Base-by-base conservation (phyloP, 2,888 invertebrate species). In the Dynastes hyllus region DNA sequence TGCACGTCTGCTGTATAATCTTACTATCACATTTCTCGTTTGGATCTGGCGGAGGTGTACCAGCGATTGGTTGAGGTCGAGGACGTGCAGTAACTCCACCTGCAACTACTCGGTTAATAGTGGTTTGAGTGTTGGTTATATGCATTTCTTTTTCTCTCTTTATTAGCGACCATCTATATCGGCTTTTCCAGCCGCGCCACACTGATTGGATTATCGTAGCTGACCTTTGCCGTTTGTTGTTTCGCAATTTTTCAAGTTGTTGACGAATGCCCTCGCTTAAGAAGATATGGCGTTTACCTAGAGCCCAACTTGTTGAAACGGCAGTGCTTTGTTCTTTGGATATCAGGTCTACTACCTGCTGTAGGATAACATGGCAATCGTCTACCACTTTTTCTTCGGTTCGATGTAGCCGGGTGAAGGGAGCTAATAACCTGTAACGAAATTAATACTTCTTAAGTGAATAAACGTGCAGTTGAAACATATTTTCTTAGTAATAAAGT, bases 231-330 rank as follows among this genome's bases (percentile, higher is more conserved):
- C 96, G 91, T 2, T 94, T 95, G 81, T 95, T 94, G 37, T 93
- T 92, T 5, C 97, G 91, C 85, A 97, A 90, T 79, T 94, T 93
- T 88, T 98, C 98, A 84, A 98, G 89, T 85, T 96, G 96, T 90
- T 97, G 97, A 5, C 97, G 92, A 86, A 97, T 96, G 40, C 96
- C 96, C 90, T 97, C 98, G 90, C 97, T 97, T 80, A 98, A 92
- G 89, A 98, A 98, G 66, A 98, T 96, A 89, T 98, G 97, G 2
- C 97, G 92, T 88, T 97, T 96, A 81, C 98, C 98, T 67, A 96
- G 92, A 37, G 97, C 96, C 96, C 97, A 98, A 86, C 95, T 94
- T 66, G 94, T 92, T 2, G 93, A 92, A n/a, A 93, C 93, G 58
- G 90, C 91, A 70, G 91, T 88, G 81, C 86, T 87, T 45, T 91